These are phyloP conservation scores for Acanthisitta chloris DNA, from an alignment of 2,113 vertebrate genomes.

Conservation along the genomic window DNA sequence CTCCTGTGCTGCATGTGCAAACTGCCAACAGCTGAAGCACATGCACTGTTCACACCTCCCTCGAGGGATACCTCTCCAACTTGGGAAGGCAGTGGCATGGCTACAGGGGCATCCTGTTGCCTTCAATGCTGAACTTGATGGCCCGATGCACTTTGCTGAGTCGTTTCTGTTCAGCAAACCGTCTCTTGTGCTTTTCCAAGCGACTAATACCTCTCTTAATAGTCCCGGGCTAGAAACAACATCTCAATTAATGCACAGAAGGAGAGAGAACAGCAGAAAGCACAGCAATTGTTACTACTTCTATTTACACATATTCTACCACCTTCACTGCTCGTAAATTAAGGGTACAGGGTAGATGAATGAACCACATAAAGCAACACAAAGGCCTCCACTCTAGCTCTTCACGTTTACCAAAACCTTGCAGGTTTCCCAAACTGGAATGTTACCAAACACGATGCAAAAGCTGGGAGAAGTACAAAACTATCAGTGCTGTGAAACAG, in stretches of 20 bases:
- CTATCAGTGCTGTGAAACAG: neutral
- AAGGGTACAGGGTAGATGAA: neutral
- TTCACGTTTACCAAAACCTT: neutral
- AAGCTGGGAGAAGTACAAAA: neutral
- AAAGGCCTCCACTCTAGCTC: neutral
- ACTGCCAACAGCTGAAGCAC: constrained; percentile 57
- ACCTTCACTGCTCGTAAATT: neutral
- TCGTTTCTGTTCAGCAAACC: constrained; percentile 89
- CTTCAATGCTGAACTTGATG: constrained; percentile 97
- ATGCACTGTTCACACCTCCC: constrained; percentile 72
- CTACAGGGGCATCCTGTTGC: constrained; percentile 94
- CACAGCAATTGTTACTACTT: constrained; percentile 25
- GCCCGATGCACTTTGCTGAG: constrained; percentile 83
- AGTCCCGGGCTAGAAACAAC: constrained; percentile 82
- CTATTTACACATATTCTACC: neutral
- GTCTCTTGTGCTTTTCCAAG: constrained; percentile 96
- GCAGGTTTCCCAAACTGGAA: neutral
- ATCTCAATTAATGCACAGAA: constrained; percentile 71
- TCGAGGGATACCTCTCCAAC: constrained; percentile 72
- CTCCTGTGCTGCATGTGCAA: constrained; percentile 35
- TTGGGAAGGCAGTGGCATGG: constrained; percentile 60
- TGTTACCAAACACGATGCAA: neutral
- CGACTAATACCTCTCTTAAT: constrained; percentile 86
- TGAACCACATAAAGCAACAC: neutral
- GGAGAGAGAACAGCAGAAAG: constrained; percentile 60